Percentiles rank a stretch among this genome's conserved stretches.
phyloP scores from a whole-genome alignment of 1,140 invertebrate genomes.

The Ooceraea biroi region DNA sequence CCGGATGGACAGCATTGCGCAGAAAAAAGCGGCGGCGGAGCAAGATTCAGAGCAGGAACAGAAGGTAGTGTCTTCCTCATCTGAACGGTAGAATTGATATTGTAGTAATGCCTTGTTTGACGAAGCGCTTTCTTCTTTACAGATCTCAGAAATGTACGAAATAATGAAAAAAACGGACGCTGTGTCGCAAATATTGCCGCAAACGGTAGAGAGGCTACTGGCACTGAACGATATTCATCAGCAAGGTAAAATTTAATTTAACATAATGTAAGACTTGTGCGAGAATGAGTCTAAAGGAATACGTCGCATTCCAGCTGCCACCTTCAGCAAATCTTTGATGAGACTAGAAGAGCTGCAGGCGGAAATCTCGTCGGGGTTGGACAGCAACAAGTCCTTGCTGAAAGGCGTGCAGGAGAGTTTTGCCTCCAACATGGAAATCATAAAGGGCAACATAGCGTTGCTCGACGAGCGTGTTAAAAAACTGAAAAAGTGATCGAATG shows the following conservation, averaged over 20 bases:
- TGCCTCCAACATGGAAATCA: constrained; percentile 90
- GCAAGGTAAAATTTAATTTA: constrained; percentile 88
- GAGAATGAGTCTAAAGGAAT: neutral
- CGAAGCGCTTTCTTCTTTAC: constrained; percentile 81
- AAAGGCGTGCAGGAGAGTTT: constrained; percentile 94
- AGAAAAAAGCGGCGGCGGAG: constrained; percentile 88
- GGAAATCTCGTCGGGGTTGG: constrained; percentile 90
- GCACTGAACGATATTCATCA: constrained; percentile 94
- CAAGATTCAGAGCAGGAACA: constrained; percentile 92
- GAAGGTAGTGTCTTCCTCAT: constrained; percentile 87
- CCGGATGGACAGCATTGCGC: constrained; percentile 92
- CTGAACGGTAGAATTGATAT: neutral
- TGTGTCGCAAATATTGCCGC: constrained; percentile 91
- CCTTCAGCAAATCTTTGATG: constrained; percentile 93
- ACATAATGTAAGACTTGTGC: neutral
- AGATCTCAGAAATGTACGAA: constrained; percentile 95
- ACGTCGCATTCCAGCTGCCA: constrained; percentile 89
- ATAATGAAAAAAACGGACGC: constrained; percentile 94
- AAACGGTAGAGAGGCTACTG: constrained; percentile 93
- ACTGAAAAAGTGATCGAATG: constrained; percentile 82
- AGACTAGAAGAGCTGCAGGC: constrained; percentile 94
- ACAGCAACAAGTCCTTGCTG: constrained; percentile 92
- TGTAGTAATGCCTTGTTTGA: neutral
- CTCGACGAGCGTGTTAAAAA: constrained; percentile 91
- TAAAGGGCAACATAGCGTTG: constrained; percentile 91